These are phyloP conservation scores for Phragmatobia fuliginosa DNA, from an alignment of 2,888 invertebrate species.

Conservation along the genomic window DNA sequence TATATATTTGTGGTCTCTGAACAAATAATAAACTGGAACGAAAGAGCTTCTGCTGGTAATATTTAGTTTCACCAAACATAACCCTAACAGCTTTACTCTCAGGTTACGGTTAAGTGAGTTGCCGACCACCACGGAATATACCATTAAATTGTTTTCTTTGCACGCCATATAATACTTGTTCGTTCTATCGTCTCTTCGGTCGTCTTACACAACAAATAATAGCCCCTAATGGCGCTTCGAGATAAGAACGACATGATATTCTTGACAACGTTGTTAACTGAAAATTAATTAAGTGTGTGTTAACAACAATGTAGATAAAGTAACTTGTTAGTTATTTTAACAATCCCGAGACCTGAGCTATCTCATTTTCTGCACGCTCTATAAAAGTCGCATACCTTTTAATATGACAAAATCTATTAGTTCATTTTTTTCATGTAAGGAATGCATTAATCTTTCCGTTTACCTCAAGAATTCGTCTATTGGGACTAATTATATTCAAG, in stretches of 20 bases:
- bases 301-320: constrained; percentile 42
- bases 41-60: constrained; percentile 74
- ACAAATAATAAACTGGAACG: constrained; percentile 74
- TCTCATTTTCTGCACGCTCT: neutral
- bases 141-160: constrained; percentile 84
- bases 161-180: constrained; percentile 41
- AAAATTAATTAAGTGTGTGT: constrained; percentile 47
- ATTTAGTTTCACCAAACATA: constrained; percentile 80
- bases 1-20: constrained; percentile 60
- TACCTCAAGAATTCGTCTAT: neutral
- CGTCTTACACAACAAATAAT: constrained; percentile 59
- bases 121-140: constrained; percentile 76
- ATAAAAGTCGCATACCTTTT: no score
- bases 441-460: neutral
- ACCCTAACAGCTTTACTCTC: constrained; percentile 75
- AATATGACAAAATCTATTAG: no score
- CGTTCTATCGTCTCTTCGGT: constrained; percentile 20
- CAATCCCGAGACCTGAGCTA: constrained; percentile 4
- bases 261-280: constrained; percentile 38
- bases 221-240: constrained; percentile 44
- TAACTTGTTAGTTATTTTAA: constrained; percentile 23
- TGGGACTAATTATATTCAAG: neutral
- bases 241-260: constrained; percentile 41
- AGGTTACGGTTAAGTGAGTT: constrained; percentile 83
- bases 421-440: no score